Evolutionary conservation across 2,888 invertebrate genomes (phyloP).

Genomic region (Aphrophora alni): DNA sequence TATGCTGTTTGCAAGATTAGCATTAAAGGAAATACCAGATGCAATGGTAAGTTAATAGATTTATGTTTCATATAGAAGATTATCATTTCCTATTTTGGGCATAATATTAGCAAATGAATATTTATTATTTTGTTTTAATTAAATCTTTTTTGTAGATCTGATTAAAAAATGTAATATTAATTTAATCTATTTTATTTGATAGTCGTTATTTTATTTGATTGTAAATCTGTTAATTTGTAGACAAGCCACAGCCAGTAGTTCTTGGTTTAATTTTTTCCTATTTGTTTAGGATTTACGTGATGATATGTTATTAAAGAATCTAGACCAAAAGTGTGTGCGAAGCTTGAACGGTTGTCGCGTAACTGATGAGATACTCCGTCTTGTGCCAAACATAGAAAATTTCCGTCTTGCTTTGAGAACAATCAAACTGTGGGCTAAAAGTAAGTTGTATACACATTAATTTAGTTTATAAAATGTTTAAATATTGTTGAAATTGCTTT

Average conservation of each 20-base stretch:
- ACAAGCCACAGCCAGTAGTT: background rate
- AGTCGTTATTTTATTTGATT: too few relatives aligned
- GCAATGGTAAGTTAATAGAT: constrained; percentile 63
- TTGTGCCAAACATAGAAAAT: constrained; percentile 94
- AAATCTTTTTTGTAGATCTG: too few relatives aligned
- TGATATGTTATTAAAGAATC: constrained; percentile 88
- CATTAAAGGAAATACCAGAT: constrained; percentile 95
- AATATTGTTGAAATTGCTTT: background rate
- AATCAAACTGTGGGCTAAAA: constrained; percentile 98
- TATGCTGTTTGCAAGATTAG: constrained; percentile 94
- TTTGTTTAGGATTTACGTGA: constrained; percentile 79
- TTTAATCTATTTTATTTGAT: too few relatives aligned
- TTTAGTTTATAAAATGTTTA: background rate
- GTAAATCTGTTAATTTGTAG: too few relatives aligned
- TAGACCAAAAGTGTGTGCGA: constrained; percentile 95
- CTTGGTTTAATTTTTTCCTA: background rate
- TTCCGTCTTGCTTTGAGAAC: constrained; percentile 92
- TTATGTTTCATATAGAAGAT: too few relatives aligned
- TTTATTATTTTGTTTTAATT: background rate
- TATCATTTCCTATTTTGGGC: background rate
- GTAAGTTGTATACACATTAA: constrained; percentile 65
- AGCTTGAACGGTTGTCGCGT: constrained; percentile 98
- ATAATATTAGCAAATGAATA: too few relatives aligned
- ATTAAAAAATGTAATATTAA: too few relatives aligned
- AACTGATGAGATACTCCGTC: constrained; percentile 95